phyloP scores from a whole-genome alignment of 2,888 invertebrate genomes.

The Drosophila parthenogenetica region DNA sequence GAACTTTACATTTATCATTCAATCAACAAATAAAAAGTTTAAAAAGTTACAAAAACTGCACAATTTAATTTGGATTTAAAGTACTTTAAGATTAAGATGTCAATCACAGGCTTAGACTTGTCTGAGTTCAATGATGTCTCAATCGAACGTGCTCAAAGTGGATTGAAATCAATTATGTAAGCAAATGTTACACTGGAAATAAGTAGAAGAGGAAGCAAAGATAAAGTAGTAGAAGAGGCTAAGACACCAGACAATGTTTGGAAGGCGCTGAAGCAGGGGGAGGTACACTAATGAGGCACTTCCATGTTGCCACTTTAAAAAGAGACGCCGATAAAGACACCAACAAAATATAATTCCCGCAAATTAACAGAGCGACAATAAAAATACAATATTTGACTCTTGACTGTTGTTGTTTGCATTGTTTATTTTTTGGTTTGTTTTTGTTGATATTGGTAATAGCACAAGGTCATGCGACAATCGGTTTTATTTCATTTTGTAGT shows the following conservation, averaged over 20 bases:
- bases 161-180: slow-evolving; percentile 46
- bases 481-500: slow-evolving; percentile 28
- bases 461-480: slow-evolving; percentile 60
- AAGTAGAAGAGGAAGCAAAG: not conserved
- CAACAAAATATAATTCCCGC: slow-evolving; percentile 54
- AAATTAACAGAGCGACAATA: slow-evolving; percentile 57
- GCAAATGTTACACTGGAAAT: not conserved
- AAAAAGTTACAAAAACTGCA: no score
- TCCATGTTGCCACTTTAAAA: slow-evolving; percentile 14
- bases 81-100: not conserved
- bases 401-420: slow-evolving; percentile 18
- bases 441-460: slow-evolving; percentile 35
- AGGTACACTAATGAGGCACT: slow-evolving; percentile 26
- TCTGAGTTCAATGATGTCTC: slow-evolving; percentile 22
- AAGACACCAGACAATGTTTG: no score
- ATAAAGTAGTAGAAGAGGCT: no score
- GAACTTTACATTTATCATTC: no score
- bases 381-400: slow-evolving; percentile 37
- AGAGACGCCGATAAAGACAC: slow-evolving; percentile 39
- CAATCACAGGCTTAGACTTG: not conserved
- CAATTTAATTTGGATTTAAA: no score
- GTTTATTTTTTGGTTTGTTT: slow-evolving; percentile 13
- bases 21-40: no score
- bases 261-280: not conserved
- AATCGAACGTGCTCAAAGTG: slow-evolving; percentile 34